Base-by-base conservation (phyloP, 2,888 invertebrate genomes). In the Tetramorium bicarinatum region DNA sequence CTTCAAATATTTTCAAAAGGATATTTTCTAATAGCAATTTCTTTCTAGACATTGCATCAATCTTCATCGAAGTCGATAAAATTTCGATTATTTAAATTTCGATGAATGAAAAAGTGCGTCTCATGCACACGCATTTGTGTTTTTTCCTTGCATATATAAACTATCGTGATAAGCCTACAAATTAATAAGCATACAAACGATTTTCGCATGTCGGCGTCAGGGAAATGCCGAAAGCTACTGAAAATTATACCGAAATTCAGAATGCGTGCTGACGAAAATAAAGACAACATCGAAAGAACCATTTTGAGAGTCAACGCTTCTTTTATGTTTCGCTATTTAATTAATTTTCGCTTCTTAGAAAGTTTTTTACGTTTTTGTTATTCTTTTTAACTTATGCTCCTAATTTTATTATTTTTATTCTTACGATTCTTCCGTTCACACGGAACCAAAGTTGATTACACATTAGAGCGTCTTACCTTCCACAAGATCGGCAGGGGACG, bases 391-490 rank as follows among this genome's bases (percentile, higher is more conserved):
- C 4, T 34, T 4, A 34, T 34, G 29, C 29, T 34, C 29, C 3
- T 34, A 34, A 34, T 34, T 34, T 34, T 34, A 34, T 34, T 34
- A 34, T 34, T 4, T 34, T 34, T 4, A 34, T 34, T 34, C 29
- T 34, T 34, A 34, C 29, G 29, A 34, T 3, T n/a, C n/a, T n/a
- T n/a, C 4, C 4, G 29, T 34, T 34, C 29, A 34, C 29, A 34
- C 4, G 29, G 29, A 34, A 4, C 3, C 29, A 15, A 38, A 25
- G 13, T 44, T 54, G n/a, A 44, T 41, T 21, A 18, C 13, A 52
- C 29, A 34, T 69, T 52, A 11, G 21, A 56, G 3, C 9, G 11
- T 34, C 44, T 61, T 38, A 80, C 79, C 79, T 72, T 29, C 41
- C n/a, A 11, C 7, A 21, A 38, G 15, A 52, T 52, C 29, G 38